Conservation (phyloP, 2,888 invertebrate species). For the Hedychridium roseum region DNA sequence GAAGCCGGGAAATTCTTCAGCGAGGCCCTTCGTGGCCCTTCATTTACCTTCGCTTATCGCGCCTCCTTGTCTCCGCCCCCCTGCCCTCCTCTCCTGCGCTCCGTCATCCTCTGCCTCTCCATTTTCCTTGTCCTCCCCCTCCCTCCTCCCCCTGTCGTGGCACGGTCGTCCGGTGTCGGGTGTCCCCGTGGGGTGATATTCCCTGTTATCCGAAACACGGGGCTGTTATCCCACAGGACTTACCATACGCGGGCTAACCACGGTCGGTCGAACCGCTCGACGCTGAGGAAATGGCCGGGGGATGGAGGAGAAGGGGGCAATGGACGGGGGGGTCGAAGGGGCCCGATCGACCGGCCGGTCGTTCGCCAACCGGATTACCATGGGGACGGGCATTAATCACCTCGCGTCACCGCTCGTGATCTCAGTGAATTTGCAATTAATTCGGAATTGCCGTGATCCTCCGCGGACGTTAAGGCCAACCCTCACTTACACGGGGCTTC, state of each 20-base stretch:
- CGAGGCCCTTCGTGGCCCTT: too few relatives aligned
- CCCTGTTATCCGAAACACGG: slow-evolving; percentile 62
- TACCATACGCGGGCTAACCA: slow-evolving; percentile 50
- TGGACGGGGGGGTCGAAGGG: slow-evolving; percentile 18
- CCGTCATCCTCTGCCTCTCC: too few relatives aligned
- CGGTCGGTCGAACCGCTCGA: slow-evolving; percentile 25
- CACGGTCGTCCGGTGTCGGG: slow-evolving; percentile 37
- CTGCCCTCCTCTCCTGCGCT: too few relatives aligned
- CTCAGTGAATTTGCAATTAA: slow-evolving; percentile 58
- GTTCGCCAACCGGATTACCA: slow-evolving; percentile 25
- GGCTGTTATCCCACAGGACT: slow-evolving; percentile 62
- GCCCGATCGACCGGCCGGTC: slow-evolving; percentile 16
- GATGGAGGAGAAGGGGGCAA: slow-evolving; percentile 26
- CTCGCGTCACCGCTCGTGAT: slow-evolving; percentile 50
- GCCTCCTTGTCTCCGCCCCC: too few relatives aligned
- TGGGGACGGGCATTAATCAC: slow-evolving; percentile 53
- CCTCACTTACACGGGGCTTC: slow-evolving; percentile 2
- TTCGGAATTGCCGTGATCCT: slow-evolving; percentile 54
- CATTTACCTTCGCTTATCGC: too few relatives aligned
- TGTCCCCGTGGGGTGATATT: slow-evolving; percentile 53
- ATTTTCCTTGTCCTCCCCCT: too few relatives aligned
- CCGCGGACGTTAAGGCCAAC: not conserved
- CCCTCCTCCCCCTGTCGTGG: too few relatives aligned
- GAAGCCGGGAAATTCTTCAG: too few relatives aligned
- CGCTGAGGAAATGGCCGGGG: slow-evolving; percentile 20